Base-by-base conservation (phyloP, 1,140 invertebrate species). In the Ips typographus region DNA sequence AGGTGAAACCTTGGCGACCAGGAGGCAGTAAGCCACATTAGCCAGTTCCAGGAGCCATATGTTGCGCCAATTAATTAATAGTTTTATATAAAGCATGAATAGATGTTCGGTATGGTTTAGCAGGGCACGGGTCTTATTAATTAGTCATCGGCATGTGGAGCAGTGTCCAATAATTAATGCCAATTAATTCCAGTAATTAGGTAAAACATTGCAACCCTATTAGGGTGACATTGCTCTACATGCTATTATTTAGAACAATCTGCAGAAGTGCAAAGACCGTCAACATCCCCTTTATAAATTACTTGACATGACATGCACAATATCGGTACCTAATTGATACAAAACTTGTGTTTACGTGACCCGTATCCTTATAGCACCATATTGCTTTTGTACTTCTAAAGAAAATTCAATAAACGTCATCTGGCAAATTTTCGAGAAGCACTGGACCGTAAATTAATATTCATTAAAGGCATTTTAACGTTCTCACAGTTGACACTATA, bases 151-250 rank as follows among this genome's bases (percentile, higher is more conserved):
- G 69, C 73, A 67, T 71, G 68, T 73, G 69, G 69, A 74, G 65
- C 69, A 73, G 74, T 70, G 73, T 65, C 76, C 70, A 74, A 76
- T 77, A 77, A 77, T 77, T 77, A 77, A 77, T 77, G 76, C 73
- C 76, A 77, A 76, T 77, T 77, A 76, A 77, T 77, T 77, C 74
- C 60, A 71, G 76, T 76, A 77, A 77, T 77, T 76, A 77, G 76
- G 73, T 77, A 72, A 71, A 77, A 75, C 72, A 74, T 76, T 73
- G 72, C 75, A 71, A 73, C 57, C 71, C 72, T 77, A 72, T 75
- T 76, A 71, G 72, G 68, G 73, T 68, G 65, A 70, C 59, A 76
- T 75, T 73, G 73, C 71, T 22, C 22, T 71, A 74, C 72, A 73
- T 75, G 71, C 67, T 51, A 75, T 74, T 76, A 74, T 76, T 67